phyloP scores from a whole-genome alignment of 2,888 invertebrate genomes.

The Leucania comma region DNA sequence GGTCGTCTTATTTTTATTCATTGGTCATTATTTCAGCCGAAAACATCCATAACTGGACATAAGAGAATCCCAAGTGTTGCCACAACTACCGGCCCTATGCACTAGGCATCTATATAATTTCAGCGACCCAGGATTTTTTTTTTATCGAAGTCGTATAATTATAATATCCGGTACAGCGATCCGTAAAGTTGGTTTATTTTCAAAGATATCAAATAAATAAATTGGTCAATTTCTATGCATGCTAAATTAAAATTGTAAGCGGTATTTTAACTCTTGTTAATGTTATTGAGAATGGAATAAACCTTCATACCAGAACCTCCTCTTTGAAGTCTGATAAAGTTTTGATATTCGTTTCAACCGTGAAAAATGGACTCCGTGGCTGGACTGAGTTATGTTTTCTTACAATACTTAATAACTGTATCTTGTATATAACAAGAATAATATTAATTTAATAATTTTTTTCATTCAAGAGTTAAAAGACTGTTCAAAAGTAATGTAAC shows the following conservation, averaged over 20 bases:
- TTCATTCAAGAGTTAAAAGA: conserved; percentile 62
- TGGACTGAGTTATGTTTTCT: conserved; percentile 27
- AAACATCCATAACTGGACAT: too few relatives aligned
- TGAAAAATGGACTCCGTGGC: conserved; percentile 13
- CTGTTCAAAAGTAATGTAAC: conserved; percentile 34
- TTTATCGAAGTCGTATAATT: neutral
- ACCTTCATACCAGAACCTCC: neutral
- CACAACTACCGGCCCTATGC: too few relatives aligned
- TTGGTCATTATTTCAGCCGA: too few relatives aligned
- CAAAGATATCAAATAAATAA: conserved; percentile 37
- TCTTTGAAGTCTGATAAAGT: conserved; percentile 27
- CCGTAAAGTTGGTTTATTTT: conserved; percentile 34
- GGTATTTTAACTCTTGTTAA: conserved; percentile 62
- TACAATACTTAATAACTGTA: conserved; percentile 35
- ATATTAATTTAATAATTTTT: conserved; percentile 30
- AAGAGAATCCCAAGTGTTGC: too few relatives aligned
- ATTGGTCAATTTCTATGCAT: conserved; percentile 59
- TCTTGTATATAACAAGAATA: conserved; percentile 26
- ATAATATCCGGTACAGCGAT: neutral
- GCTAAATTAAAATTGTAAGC: conserved; percentile 45
- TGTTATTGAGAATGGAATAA: conserved; percentile 11
- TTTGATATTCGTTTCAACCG: conserved; percentile 21
- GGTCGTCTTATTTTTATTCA: neutral
- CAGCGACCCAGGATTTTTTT: too few relatives aligned
- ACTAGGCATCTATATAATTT: too few relatives aligned